These are phyloP conservation scores for Antennarius striatus DNA, from an alignment of 2,113 vertebrate genomes.

Conservation along the genomic window DNA sequence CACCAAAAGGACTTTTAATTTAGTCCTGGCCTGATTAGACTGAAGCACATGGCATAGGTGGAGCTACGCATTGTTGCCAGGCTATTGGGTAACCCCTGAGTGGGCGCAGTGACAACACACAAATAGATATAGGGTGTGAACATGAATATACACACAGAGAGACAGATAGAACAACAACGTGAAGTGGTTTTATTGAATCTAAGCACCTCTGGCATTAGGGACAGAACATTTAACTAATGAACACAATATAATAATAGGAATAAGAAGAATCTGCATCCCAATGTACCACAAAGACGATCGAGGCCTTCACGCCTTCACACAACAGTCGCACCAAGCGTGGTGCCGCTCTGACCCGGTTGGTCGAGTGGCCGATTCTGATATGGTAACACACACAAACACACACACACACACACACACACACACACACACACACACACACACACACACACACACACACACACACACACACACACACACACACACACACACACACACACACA, in stretches of 20 bases:
- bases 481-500: too few species aligned
- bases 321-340: too few species aligned
- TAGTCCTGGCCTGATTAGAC: conserved; percentile 68
- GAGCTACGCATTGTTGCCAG: conserved; percentile 56
- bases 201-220: not conserved
- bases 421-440: too few species aligned
- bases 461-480: too few species aligned
- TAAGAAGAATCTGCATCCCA: not conserved
- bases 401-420: too few species aligned
- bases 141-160: too few species aligned
- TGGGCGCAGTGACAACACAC: conserved; percentile 51
- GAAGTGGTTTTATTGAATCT: not conserved
- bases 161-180: not conserved
- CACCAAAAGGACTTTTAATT: conserved; percentile 73
- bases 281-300: not conserved
- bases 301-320: too few species aligned
- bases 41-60: conserved; percentile 64
- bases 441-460: too few species aligned
- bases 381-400: too few species aligned
- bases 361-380: too few species aligned
- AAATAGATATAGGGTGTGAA: conserved; percentile 42
- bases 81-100: conserved; percentile 63
- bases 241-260: not conserved
- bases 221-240: not conserved
- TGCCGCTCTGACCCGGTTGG: too few species aligned